Evolutionary conservation across 2,113 vertebrate genomes (phyloP).

Genomic region (Sialia sialis): DNA sequence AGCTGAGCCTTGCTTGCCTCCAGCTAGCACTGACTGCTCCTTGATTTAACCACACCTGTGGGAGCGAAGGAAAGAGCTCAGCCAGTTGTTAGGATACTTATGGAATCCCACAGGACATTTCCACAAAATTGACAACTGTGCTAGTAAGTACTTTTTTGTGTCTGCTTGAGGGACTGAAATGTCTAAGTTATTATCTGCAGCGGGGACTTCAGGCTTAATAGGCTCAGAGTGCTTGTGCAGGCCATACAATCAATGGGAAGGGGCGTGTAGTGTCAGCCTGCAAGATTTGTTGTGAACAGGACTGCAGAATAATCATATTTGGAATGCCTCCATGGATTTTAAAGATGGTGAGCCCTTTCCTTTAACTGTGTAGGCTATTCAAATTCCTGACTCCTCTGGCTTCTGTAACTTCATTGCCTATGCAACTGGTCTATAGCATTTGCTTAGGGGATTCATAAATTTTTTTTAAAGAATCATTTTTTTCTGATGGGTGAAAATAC

Average conservation of each 20-base stretch:
- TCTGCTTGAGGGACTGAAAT: neutral
- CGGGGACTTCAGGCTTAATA: neutral
- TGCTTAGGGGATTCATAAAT: neutral
- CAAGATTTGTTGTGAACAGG: neutral
- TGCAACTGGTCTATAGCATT: neutral
- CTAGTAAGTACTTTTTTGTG: neutral
- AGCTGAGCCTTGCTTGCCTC: neutral
- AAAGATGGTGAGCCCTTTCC: neutral
- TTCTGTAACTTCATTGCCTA: neutral
- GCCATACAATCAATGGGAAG: neutral
- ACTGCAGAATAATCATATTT: neutral
- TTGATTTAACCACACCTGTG: neutral
- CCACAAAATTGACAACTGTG: neutral
- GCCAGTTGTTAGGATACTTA: neutral
- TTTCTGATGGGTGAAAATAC: neutral
- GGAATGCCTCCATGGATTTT: neutral
- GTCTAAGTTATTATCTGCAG: neutral
- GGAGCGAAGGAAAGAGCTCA: neutral
- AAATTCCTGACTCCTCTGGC: neutral
- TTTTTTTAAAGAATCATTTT: neutral
- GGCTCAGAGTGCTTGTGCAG: neutral
- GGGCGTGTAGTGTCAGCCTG: neutral
- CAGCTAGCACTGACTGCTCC: neutral
- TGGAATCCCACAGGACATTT: neutral
- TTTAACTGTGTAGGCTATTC: neutral